Evolutionary conservation across 1,140 invertebrate genomes (phyloP), one percentile per base, ranked within the genome.

Genomic region (Dreissena polymorpha): DNA sequence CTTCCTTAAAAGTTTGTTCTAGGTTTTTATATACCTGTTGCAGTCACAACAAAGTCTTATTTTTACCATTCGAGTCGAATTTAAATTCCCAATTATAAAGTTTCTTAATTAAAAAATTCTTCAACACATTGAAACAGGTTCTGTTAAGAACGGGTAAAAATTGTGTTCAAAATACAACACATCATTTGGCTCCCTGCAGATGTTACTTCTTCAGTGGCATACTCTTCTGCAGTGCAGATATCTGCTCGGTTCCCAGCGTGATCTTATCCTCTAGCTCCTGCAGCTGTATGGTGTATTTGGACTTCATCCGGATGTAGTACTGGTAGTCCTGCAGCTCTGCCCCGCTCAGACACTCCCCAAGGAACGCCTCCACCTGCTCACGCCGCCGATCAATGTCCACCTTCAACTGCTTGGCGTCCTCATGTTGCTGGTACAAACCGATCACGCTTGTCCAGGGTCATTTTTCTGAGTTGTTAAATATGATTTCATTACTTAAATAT

Each of bases 221-320:
- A 85, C 90, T 92, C 69, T 89, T 89, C 69, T 89, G 87, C 7
- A 92, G 75, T 49, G 90, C 91, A 57, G 83, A 49, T n/a, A 97
- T 93, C 92, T 98, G 97, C 92, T 97, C 96, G 91, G 97, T 96
- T 51, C 96, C 96, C 67, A 97, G 94, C 90, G 96, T 96, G 83
- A 98, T 97, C 93, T 97, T 97, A 90, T 98, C 97, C 85, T 96
- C 95, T 82, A 97, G 95, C 91, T 97, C 96, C 86, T 96, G 94
- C 75, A 95, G 94, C 90, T 97, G 97, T 91, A 97, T 96, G 86
- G 97, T 95, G 67, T 98, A 93, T 93, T 97, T 97, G n/a, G 96
- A 96, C 94, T 97, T 98, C 96, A 97, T 97, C 89, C 96, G 96
- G 87, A 97, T 96, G 91, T 97, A 98, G 91, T 97, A 96, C 87